Conservation (phyloP, 2,797 vertebrate genomes). For the Protonibea diacanthus region DNA sequence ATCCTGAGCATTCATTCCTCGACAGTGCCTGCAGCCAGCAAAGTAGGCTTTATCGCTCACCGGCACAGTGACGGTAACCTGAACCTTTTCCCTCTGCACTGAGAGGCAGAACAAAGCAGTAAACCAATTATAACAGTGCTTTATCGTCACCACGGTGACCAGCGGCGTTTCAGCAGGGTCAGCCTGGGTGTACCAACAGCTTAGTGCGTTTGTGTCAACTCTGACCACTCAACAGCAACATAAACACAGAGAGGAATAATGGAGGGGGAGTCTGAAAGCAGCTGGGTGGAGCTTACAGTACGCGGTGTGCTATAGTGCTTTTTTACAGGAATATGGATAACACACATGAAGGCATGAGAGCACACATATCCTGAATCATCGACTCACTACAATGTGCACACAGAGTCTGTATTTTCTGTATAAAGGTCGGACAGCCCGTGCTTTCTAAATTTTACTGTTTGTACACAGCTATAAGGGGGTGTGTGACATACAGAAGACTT, state of each 20-base stretch:
- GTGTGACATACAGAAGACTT: background rate
- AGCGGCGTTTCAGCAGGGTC: constrained; percentile 76
- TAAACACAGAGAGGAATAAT: constrained; percentile 55
- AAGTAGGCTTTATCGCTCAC: constrained; percentile 66
- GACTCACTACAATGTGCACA: too few species aligned
- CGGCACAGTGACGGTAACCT: constrained; percentile 75
- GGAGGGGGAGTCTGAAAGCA: constrained; percentile 20
- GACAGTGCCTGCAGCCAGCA: constrained; percentile 64
- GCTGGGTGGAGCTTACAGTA: constrained; percentile 10
- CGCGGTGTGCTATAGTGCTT: background rate
- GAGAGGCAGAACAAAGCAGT: constrained; percentile 76
- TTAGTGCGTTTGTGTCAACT: constrained; percentile 68
- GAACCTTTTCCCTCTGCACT: constrained; percentile 65
- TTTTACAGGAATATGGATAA: constrained; percentile 24
- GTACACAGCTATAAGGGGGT: background rate
- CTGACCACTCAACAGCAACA: constrained; percentile 59
- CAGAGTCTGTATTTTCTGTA: background rate
- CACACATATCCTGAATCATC: background rate
- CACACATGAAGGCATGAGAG: background rate
- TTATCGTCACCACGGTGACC: constrained; percentile 77
- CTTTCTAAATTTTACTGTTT: background rate
- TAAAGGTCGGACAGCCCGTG: background rate
- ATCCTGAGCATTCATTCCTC: constrained; percentile 70
- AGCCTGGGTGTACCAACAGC: constrained; percentile 67
- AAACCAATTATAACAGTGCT: constrained; percentile 83